Base-by-base conservation (phyloP, 1,140 invertebrate species). In the Tigriopus japonicus region DNA sequence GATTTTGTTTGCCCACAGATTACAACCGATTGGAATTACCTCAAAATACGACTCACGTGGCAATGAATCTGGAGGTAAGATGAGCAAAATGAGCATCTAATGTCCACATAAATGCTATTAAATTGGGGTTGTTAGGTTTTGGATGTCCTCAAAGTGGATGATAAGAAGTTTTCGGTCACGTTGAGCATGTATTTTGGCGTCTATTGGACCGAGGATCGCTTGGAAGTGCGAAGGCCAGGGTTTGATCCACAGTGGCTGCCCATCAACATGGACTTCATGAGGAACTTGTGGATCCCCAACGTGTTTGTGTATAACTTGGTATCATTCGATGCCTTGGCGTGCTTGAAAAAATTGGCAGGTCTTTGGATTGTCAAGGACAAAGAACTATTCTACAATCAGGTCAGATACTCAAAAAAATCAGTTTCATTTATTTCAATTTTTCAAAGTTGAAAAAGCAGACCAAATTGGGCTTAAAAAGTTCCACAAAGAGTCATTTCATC, bases 121-220 rank as follows among this genome's bases (percentile, higher is more conserved):
- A n/a, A n/a, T n/a, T n/a, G n/a, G n/a, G n/a, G n/a, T n/a, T n/a
- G n/a, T 43, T 15, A 54, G 52, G 52, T 54, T 54, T 28, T 54
- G 24, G 52, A 54, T 21, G 52, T 54, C 14, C 52, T 54, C 19
- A 19, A n/a, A 17, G 55, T 58, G 24, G 55, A 58, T 42, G 55
- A 58, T 23, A 58, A 58, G 55, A 58, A 58, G 35, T 58, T 58
- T 23, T 58, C 55, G 2, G 41, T 58, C 15, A 41, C 23, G n/a
- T 17, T 58, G 13, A 58, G 35, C 55, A 58, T 58, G 55, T 58
- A 58, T 41, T 58, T 58, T 58, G 55, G 55, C 21, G 41, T 58
- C 3, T 23, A 35, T 15, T 58, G 55, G 55, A 58, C n/a, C 1
- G 55, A 58, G 35, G n/a, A 58, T 17, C 21, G 55, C 12, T 23